Percentiles rank a stretch among this genome's conserved stretches.
Evolutionary conservation across 1,140 invertebrate species (phyloP).

Genomic region (Formica exsecta): DNA sequence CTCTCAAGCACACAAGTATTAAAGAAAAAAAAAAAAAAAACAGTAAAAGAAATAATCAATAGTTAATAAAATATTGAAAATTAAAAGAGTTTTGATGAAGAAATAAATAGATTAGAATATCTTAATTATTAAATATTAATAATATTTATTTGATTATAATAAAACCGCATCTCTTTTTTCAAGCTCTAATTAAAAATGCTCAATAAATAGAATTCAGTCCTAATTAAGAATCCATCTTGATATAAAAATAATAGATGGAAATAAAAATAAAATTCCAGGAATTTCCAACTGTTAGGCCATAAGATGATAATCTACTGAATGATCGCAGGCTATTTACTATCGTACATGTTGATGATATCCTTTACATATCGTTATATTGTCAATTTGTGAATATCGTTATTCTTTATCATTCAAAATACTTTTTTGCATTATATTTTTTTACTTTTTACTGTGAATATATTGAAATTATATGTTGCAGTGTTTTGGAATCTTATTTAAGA

Average conservation of each 20-base stretch:
- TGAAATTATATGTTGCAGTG: not conserved
- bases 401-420: not conserved
- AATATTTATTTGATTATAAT: not conserved
- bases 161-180: not conserved
- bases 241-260: not conserved
- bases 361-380: slow-evolving; percentile 1
- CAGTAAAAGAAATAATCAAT: not conserved
- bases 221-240: not conserved
- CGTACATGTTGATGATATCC: not conserved
- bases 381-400: slow-evolving; percentile 9
- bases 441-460: not conserved
- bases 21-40: not conserved
- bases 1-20: not conserved
- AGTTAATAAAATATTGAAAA: not conserved
- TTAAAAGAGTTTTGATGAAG: not conserved
- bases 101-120: not conserved
- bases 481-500: not conserved
- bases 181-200: not conserved
- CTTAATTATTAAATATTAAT: not conserved
- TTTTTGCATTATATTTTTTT: slow-evolving; percentile 6
- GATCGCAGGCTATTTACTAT: slow-evolving; percentile 22
- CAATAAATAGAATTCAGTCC: not conserved
- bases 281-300: slow-evolving; percentile 8
- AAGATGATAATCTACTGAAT: slow-evolving; percentile 35
- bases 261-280: slow-evolving; percentile 24